Conservation (phyloP, 2,113 vertebrate genomes). For the Cercopithecus mona region DNA sequence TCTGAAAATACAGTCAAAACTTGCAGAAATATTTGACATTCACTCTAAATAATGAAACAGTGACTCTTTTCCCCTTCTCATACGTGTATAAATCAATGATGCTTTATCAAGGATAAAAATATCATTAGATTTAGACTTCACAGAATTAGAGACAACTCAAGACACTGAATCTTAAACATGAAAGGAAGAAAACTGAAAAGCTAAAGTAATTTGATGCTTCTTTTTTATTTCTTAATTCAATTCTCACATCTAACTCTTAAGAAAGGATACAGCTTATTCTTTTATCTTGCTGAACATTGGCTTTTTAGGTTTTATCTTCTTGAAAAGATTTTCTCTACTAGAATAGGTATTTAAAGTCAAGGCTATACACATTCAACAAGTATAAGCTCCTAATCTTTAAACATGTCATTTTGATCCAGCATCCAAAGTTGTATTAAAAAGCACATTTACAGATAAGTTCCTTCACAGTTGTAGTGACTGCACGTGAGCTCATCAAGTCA, state of each 20-base stretch:
- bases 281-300: not conserved
- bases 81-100: not conserved
- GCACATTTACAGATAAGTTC: not conserved
- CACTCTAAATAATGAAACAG: conserved; percentile 25
- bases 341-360: not conserved
- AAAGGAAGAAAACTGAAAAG: conserved; percentile 20
- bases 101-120: not conserved
- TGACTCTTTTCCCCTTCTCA: not conserved
- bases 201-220: not conserved
- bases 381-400: not conserved
- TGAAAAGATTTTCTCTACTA: not conserved
- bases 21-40: conserved; percentile 10
- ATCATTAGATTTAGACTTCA: not conserved
- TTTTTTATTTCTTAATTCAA: not conserved
- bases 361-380: not conserved
- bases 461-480: too few relatives aligned
- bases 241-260: not conserved
- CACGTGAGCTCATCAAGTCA: not conserved
- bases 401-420: not conserved
- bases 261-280: not conserved
- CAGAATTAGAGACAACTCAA: not conserved
- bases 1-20: conserved; percentile 9
- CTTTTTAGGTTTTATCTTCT: conserved; percentile 20
- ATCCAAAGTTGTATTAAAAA: not conserved
- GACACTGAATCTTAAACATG: not conserved